Percentiles rank a stretch among this genome's conserved stretches.
phyloP scores from a whole-genome alignment of 2,797 vertebrate species.

The Merluccius polli region DNA sequence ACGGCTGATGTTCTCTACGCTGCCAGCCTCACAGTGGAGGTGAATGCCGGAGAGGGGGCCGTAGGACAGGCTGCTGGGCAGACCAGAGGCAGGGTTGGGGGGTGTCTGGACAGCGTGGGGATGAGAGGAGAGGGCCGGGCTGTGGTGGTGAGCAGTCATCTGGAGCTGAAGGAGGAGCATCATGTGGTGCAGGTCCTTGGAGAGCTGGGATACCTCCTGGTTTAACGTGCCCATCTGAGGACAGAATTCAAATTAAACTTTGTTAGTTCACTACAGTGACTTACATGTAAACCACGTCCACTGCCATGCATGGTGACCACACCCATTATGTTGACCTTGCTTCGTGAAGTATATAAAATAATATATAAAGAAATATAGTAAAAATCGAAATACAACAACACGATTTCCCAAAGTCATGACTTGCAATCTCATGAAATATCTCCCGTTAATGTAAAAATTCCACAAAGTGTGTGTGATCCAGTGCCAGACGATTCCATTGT shows the following conservation, averaged over 20 bases:
- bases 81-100: conserved; percentile 37
- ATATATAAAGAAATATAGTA: not conserved
- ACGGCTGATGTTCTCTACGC: conserved; percentile 36
- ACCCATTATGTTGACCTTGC: not conserved
- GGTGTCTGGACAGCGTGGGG: conserved; percentile 54
- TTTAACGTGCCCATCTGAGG: conserved; percentile 84
- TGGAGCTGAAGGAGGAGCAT: conserved; percentile 83
- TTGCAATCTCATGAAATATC: not conserved
- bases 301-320: not conserved
- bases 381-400: not conserved
- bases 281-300: not conserved
- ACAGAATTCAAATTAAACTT: conserved; percentile 13
- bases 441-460: not conserved
- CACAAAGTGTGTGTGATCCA: too few species aligned
- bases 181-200: conserved; percentile 83
- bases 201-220: conserved; percentile 87
- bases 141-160: conserved; percentile 63
- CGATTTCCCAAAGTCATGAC: not conserved
- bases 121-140: conserved; percentile 52
- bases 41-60: conserved; percentile 51
- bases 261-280: not conserved
- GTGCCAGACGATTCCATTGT: too few species aligned
- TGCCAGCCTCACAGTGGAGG: conserved; percentile 45
- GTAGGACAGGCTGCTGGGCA: conserved; percentile 44
- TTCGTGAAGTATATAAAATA: not conserved